Evolutionary conservation across 2,797 vertebrate genomes (phyloP).

Genomic region (Peromyscus attwateri): DNA sequence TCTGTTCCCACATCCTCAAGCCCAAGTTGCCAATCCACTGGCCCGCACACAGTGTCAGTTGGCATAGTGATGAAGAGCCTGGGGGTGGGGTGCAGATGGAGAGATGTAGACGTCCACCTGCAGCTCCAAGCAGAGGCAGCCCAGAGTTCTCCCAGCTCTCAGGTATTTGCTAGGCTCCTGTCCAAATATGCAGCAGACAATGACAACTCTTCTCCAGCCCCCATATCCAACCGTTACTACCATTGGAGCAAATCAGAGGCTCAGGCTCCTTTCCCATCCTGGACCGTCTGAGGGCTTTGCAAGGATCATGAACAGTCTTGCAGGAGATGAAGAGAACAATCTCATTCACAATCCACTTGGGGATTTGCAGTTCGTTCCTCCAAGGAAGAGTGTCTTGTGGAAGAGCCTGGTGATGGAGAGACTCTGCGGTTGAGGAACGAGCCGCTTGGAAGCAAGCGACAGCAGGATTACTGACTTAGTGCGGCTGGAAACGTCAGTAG

Average conservation of each 20-base stretch:
- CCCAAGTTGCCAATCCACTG: constrained; percentile 65
- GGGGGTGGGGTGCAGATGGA: constrained; percentile 20
- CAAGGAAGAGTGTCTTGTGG: neutral
- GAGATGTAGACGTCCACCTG: constrained; percentile 54
- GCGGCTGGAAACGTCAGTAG: neutral
- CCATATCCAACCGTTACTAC: constrained; percentile 11
- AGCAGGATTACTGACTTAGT: neutral
- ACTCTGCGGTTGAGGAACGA: neutral
- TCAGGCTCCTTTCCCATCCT: neutral
- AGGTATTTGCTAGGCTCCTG: constrained; percentile 73
- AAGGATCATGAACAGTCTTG: neutral
- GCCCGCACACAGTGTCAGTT: constrained; percentile 60
- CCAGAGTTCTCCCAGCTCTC: constrained; percentile 36
- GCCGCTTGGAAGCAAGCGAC: neutral
- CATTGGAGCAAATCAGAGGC: neutral
- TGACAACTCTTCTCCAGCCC: constrained; percentile 49
- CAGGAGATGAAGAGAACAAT: neutral
- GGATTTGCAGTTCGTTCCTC: neutral
- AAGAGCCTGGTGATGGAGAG: neutral
- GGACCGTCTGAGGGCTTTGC: neutral
- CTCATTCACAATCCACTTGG: neutral
- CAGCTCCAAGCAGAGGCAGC: constrained; percentile 47
- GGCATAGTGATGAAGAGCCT: constrained; percentile 63
- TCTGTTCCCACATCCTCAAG: constrained; percentile 63
- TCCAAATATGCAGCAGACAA: constrained; percentile 56